These are phyloP conservation scores for Macrosteles quadrilineatus DNA, from an alignment of 1,140 invertebrate species.

Conservation along the genomic window DNA sequence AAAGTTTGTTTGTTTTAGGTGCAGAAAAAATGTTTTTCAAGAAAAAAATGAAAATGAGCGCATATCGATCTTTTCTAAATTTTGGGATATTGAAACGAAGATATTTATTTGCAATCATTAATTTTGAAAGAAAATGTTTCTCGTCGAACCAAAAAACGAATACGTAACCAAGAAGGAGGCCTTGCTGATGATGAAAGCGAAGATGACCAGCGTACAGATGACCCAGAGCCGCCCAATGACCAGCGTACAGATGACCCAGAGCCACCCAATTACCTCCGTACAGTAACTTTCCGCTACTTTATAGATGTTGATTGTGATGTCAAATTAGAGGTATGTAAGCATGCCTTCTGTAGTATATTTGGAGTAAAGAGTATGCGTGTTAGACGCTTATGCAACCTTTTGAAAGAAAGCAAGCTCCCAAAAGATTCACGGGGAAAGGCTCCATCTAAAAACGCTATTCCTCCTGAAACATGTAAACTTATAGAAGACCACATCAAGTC, in stretches of 20 bases:
- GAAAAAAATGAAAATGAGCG: not conserved
- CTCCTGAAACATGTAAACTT: constrained; percentile 26
- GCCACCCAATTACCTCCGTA: not conserved
- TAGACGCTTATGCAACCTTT: constrained; percentile 5
- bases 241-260: constrained; percentile 7
- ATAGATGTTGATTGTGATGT: constrained; percentile 25
- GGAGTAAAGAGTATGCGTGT: constrained; percentile 4
- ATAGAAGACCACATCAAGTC: constrained; percentile 32
- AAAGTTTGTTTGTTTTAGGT: constrained; percentile 12
- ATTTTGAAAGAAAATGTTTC: constrained; percentile 9
- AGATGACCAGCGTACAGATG: too few species aligned
- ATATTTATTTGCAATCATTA: not conserved
- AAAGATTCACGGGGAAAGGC: constrained; percentile 27
- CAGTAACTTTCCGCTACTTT: constrained; percentile 25
- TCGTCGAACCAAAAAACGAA: not conserved
- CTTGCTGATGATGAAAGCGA: too few species aligned
- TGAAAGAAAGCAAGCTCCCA: constrained; percentile 13
- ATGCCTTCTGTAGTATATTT: constrained; percentile 24
- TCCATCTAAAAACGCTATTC: constrained; percentile 20
- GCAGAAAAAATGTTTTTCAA: not conserved
- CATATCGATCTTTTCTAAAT: too few species aligned
- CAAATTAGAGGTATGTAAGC: constrained; percentile 29
- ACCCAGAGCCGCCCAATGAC: too few species aligned
- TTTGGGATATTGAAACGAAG: too few species aligned
- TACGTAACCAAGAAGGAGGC: too few species aligned